Percentiles rank a stretch among this genome's conserved stretches.
Conservation (phyloP, 2,888 invertebrate species). For the Paralinhomoeus sp. region DNA sequence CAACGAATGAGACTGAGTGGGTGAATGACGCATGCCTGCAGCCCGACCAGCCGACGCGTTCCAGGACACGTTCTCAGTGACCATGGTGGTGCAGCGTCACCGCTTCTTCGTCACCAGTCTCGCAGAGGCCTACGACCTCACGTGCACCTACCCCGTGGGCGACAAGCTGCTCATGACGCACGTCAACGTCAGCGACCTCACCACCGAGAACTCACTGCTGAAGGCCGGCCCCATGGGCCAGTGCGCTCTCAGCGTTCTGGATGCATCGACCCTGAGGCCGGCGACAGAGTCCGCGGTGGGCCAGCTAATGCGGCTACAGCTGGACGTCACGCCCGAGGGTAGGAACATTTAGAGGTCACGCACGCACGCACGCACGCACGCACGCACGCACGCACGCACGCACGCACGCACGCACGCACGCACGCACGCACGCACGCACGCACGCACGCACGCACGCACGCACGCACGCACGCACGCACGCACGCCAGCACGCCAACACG, state of each 20-base stretch:
- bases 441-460: no score
- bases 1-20: no score
- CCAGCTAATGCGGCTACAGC: slow-evolving; percentile 10
- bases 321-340: slow-evolving; percentile 5
- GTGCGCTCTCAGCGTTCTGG: slow-evolving; percentile 1
- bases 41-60: slow-evolving; percentile 5
- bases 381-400: no score
- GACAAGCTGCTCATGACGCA: slow-evolving; percentile 74
- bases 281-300: slow-evolving; percentile 12
- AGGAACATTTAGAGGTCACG: no score
- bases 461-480: no score
- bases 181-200: slow-evolving; percentile 39
- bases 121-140: slow-evolving; percentile 83
- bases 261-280: not conserved
- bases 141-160: slow-evolving; percentile 77
- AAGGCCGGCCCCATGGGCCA: slow-evolving; percentile 1
- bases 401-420: no score
- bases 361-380: no score
- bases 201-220: not conserved
- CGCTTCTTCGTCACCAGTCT: slow-evolving; percentile 77
- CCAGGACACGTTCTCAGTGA: slow-evolving; percentile 27
- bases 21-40: no score
- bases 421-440: no score
- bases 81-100: slow-evolving; percentile 82
- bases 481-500: no score